These are phyloP conservation scores for Neuroterus valhalla DNA, from an alignment of 1,140 invertebrate genomes.

Conservation along the genomic window DNA sequence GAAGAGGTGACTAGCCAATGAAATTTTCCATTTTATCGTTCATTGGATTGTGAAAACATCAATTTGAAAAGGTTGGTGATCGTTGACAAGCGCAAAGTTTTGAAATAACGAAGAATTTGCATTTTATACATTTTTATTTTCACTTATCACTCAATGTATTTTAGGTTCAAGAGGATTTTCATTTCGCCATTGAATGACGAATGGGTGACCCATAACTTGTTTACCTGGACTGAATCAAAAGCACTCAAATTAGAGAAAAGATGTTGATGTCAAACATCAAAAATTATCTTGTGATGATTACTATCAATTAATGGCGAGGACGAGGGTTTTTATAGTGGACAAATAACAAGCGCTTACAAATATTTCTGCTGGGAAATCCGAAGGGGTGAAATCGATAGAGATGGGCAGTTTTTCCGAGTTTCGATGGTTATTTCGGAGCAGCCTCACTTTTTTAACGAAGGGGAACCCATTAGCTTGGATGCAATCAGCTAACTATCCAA, in stretches of 20 bases:
- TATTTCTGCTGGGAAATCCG: conserved; percentile 2
- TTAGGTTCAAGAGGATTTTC: neutral
- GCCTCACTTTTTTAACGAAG: conserved; percentile 36
- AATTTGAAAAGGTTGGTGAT: too few relatives aligned
- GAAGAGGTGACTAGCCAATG: too few relatives aligned
- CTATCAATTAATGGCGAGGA: neutral
- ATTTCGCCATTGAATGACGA: conserved; percentile 2
- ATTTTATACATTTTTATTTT: too few relatives aligned
- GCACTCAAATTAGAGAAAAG: too few relatives aligned
- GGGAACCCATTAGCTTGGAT: conserved; percentile 40
- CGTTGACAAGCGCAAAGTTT: too few relatives aligned
- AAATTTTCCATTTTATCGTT: too few relatives aligned
- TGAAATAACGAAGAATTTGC: too few relatives aligned
- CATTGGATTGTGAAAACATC: too few relatives aligned
- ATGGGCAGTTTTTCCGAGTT: conserved; percentile 30
- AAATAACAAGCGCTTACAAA: neutral
- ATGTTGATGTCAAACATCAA: too few relatives aligned
- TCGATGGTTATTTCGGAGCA: conserved; percentile 29
- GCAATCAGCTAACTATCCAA: conserved; percentile 45
- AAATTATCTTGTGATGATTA: too few relatives aligned
- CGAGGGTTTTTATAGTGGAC: neutral
- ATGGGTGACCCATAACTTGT: neutral
- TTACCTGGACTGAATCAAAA: neutral
- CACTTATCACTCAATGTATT: conserved; percentile 11
- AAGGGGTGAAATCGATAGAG: conserved; percentile 12